Percentiles rank a stretch among this genome's conserved stretches.
These are phyloP conservation scores for Cephus cinctus DNA, from an alignment of 1,140 invertebrate species.

Conservation along the genomic window DNA sequence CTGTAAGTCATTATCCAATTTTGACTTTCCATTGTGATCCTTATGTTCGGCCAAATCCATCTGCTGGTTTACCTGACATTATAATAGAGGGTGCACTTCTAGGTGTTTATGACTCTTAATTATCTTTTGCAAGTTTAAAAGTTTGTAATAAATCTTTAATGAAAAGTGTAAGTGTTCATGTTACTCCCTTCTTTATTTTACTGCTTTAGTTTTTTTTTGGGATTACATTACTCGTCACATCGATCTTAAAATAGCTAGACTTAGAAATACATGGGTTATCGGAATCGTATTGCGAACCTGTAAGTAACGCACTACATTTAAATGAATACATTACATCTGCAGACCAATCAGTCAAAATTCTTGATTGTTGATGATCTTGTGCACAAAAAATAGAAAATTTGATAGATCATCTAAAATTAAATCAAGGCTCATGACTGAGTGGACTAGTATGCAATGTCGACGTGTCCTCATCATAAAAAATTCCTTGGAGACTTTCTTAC, in stretches of 20 bases:
- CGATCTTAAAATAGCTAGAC: slow-evolving; percentile 32
- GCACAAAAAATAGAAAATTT: too few species aligned
- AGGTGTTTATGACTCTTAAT: slow-evolving; percentile 47
- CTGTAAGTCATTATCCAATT: slow-evolving; percentile 48
- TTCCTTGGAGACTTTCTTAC: too few species aligned
- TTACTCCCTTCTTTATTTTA: slow-evolving; percentile 33
- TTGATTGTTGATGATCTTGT: too few species aligned
- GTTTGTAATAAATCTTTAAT: slow-evolving; percentile 1
- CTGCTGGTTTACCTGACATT: slow-evolving; percentile 53
- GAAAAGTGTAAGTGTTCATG: slow-evolving; percentile 1
- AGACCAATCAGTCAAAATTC: too few species aligned
- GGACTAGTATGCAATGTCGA: too few species aligned
- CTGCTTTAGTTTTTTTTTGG: slow-evolving; percentile 22
- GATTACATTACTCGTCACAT: slow-evolving; percentile 39
- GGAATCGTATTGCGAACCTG: slow-evolving; percentile 32
- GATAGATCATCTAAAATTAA: too few species aligned
- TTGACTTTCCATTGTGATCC: slow-evolving; percentile 50
- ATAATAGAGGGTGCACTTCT: slow-evolving; percentile 55
- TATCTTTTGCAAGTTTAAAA: slow-evolving; percentile 12
- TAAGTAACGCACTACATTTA: slow-evolving; percentile 27
- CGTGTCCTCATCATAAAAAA: too few species aligned
- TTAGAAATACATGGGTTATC: too few species aligned
- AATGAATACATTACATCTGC: too few species aligned
- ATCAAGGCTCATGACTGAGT: too few species aligned
- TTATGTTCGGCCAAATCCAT: slow-evolving; percentile 36